A percentile compares a stretch with the other conserved stretches of the same genome.
These are phyloP conservation scores for Belonocnema kinseyi DNA, from an alignment of 1,140 invertebrate genomes.

Conservation along the genomic window DNA sequence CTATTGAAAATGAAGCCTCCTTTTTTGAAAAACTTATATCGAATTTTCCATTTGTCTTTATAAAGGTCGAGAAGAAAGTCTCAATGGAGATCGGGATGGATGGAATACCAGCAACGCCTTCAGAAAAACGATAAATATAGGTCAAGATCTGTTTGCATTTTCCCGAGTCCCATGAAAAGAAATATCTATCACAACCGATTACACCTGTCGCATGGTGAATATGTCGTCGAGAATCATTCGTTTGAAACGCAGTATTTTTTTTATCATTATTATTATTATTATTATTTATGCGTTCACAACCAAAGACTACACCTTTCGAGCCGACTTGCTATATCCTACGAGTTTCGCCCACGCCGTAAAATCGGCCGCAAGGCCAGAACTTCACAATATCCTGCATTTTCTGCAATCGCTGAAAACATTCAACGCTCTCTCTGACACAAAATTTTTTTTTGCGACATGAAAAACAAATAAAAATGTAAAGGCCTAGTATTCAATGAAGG, in stretches of 20 bases:
- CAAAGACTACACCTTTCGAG: conserved; percentile 11
- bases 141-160: conserved; percentile 27
- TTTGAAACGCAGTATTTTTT: conserved; percentile 7
- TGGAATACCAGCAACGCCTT: conserved; percentile 10
- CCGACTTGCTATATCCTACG: conserved; percentile 26
- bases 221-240: conserved; percentile 1
- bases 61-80: conserved; percentile 18
- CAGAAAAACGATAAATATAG: conserved; percentile 9
- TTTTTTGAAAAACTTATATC: no score
- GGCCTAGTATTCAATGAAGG: no score
- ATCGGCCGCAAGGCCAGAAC: conserved; percentile 40
- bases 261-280: background rate
- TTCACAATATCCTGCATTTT: conserved; percentile 39
- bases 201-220: background rate
- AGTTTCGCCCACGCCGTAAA: conserved; percentile 35
- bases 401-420: conserved; percentile 25
- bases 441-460: no score
- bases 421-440: no score
- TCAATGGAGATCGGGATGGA: conserved; percentile 3
- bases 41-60: background rate
- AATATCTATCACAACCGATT: conserved; percentile 13
- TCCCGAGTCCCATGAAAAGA: conserved; percentile 12
- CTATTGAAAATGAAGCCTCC: no score
- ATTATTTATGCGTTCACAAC: conserved; percentile 13
- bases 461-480: no score